These are phyloP conservation scores for Brienomyrus brachyistius DNA, from an alignment of 2,113 vertebrate species.

Conservation along the genomic window DNA sequence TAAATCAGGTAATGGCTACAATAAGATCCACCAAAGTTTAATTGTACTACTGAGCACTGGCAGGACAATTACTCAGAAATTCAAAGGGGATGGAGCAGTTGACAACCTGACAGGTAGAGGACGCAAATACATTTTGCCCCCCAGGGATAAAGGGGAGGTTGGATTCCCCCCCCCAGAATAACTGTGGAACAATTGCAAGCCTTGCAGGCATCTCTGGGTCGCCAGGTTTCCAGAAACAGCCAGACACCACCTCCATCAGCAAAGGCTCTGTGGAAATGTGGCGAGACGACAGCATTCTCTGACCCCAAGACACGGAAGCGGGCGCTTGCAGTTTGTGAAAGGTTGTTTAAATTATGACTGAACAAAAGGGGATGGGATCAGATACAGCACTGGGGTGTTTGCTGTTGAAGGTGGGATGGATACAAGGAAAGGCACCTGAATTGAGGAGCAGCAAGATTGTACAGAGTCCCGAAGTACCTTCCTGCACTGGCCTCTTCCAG, in stretches of 20 bases:
- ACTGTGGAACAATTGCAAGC: not conserved
- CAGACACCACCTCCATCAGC: not conserved
- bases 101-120: not conserved
- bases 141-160: not conserved
- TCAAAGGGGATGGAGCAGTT: not conserved
- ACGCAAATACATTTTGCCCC: not conserved
- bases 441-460: not conserved
- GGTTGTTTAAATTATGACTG: not conserved
- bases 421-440: not conserved
- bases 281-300: not conserved
- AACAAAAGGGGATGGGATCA: not conserved
- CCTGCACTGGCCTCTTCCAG: not conserved
- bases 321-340: not conserved
- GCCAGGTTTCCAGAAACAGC: not conserved
- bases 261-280: not conserved
- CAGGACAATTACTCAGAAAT: not conserved
- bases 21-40: not conserved
- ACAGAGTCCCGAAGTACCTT: not conserved
- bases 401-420: not conserved
- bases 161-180: not conserved
- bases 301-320: not conserved
- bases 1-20: not conserved
- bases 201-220: not conserved
- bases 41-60: not conserved
- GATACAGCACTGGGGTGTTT: not conserved